phyloP scores from a whole-genome alignment of 1,140 invertebrate genomes.

The Drosophila ambigua region DNA sequence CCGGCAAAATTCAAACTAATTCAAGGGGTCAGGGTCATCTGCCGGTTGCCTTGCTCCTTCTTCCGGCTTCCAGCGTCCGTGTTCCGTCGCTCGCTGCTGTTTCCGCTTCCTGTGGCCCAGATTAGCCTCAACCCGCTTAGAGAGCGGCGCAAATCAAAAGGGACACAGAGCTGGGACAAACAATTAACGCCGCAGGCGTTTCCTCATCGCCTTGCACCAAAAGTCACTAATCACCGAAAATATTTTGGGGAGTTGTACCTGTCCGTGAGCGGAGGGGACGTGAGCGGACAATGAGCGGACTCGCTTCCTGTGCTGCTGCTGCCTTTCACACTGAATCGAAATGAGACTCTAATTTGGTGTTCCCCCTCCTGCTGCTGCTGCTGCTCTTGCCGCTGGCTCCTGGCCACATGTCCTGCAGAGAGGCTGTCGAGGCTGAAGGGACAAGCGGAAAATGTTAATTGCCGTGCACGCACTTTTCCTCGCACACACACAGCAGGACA shows the following conservation, averaged over 20 bases:
- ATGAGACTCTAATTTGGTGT: constrained; percentile 66
- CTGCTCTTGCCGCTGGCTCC: not conserved
- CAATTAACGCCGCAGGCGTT: constrained; percentile 78
- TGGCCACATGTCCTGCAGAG: constrained; percentile 69
- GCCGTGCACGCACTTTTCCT: constrained; percentile 61
- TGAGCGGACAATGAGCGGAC: constrained; percentile 42
- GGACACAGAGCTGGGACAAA: constrained; percentile 46
- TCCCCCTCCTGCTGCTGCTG: constrained; percentile 34
- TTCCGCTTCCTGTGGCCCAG: constrained; percentile 71
- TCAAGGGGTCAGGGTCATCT: not conserved
- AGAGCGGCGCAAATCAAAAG: constrained; percentile 73
- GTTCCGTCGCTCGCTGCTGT: constrained; percentile 1
- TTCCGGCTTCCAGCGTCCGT: constrained; percentile 34
- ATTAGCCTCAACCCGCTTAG: constrained; percentile 51
- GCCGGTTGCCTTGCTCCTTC: not conserved
- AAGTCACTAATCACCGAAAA: constrained; percentile 72
- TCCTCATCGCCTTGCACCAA: constrained; percentile 49
- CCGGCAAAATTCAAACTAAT: constrained; percentile 36
- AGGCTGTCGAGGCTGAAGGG: constrained; percentile 14
- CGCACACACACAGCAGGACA: constrained; percentile 64
- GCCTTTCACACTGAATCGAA: constrained; percentile 58
- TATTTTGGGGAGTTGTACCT: constrained; percentile 51
- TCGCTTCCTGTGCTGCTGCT: constrained; percentile 55
- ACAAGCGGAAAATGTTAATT: constrained; percentile 68
- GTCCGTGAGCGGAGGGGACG: constrained; percentile 18